A percentile compares a stretch with the other conserved stretches of the same genome.
These are phyloP conservation scores for Pharmacophagus antenor DNA, from an alignment of 2,888 invertebrate genomes.

Conservation along the genomic window DNA sequence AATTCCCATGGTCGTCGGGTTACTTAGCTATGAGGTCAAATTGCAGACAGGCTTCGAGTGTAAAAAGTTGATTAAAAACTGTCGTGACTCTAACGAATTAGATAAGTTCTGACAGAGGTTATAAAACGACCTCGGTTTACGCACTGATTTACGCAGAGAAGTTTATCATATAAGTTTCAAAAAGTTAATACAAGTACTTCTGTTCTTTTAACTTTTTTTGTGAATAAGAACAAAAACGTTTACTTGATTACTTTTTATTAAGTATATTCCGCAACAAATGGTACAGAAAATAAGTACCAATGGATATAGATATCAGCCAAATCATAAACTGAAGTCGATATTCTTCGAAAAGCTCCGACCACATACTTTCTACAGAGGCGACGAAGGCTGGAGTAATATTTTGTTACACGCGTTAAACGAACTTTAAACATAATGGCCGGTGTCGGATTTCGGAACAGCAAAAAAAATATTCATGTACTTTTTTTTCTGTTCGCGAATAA, in stretches of 20 bases:
- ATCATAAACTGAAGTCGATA: constrained; percentile 12
- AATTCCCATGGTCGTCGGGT: constrained; percentile 26
- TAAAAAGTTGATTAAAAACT: constrained; percentile 21
- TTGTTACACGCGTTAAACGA: constrained; percentile 33
- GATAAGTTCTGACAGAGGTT: neutral
- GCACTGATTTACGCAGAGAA: too few relatives aligned
- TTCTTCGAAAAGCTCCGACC: constrained; percentile 1
- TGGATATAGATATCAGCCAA: neutral
- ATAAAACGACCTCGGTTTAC: too few relatives aligned
- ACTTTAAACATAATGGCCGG: constrained; percentile 28
- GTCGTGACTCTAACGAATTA: neutral
- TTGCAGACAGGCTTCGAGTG: constrained; percentile 13
- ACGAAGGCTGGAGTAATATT: constrained; percentile 26
- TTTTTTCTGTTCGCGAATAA: constrained; percentile 16
- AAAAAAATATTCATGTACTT: constrained; percentile 11
- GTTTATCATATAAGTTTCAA: too few relatives aligned
- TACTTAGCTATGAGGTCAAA: constrained; percentile 19
- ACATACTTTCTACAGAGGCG: constrained; percentile 23
- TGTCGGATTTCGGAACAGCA: constrained; percentile 16
- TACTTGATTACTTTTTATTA: too few relatives aligned
- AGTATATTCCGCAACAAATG: too few relatives aligned
- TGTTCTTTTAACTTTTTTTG: too few relatives aligned
- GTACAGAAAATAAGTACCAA: too few relatives aligned
- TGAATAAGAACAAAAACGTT: too few relatives aligned
- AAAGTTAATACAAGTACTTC: too few relatives aligned